Base-by-base conservation (phyloP, 1,140 invertebrate species). In the Coenobita brevimanus region DNA sequence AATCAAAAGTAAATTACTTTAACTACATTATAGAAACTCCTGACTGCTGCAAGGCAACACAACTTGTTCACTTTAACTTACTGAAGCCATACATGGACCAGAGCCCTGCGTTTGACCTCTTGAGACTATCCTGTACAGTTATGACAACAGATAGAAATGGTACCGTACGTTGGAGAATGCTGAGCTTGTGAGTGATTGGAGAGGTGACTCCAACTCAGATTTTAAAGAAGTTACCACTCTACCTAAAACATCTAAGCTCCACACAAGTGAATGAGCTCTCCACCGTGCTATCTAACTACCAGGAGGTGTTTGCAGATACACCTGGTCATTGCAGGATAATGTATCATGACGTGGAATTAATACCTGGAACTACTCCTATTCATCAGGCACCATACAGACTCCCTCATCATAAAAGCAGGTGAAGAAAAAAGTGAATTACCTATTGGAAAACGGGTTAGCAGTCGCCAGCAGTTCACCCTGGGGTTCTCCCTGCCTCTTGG, bases 371-470 rank as follows among this genome's bases (percentile, higher is more conserved):
- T 8, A 30, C 30, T 50, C 46, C 17, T 17, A 50, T 50, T 17
- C 46, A 17, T 50, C 46, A 50, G 46, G 46, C 10, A 15, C 17
- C 33, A 21, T 38, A 71, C 38, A 15, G 6, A 38, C 38, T 30
- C 38, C 3, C 69, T 33, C 69, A 71, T 3, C 10, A 30, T 21
- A 71, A 71, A 30, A 71, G 15, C 1, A 17, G 6, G 6, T 17
- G 3, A 30, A 71, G n/a, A 30, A 71, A 71, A 30, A 71, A 71
- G 15, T 71, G n/a, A 71, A 71, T 38, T 71, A 71, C 69, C 69
- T 71, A 1, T 30, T 71, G 69, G 69, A 30, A 21, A 30, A 71
- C 15, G 69, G 69, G 30, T 38, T 71, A 38, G 69, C 69, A 36
- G 69, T 36, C 69, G n/a, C 13, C 38, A 71, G 69, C 69, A n/a